phyloP scores from a whole-genome alignment of 2,888 invertebrate genomes.

The Cephus pygmeus region DNA sequence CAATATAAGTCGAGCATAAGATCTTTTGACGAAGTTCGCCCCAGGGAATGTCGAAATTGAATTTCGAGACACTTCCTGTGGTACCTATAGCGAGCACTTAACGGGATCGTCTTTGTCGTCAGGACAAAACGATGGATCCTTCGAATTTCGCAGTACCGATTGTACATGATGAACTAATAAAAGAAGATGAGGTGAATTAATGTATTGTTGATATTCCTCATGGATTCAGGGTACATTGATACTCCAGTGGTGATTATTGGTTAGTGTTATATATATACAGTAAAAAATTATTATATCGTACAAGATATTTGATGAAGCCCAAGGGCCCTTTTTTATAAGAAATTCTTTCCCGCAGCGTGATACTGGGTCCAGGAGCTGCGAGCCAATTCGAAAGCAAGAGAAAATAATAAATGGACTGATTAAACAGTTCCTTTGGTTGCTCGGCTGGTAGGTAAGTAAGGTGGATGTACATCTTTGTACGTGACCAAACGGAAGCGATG shows the following conservation, averaged over 20 bases:
- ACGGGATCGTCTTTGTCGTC: neutral
- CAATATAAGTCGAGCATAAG: conserved; percentile 30
- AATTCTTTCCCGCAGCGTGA: neutral
- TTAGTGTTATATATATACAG: too few species aligned
- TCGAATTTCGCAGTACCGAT: neutral
- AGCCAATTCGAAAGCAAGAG: neutral
- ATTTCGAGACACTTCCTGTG: conserved; percentile 29
- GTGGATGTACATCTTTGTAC: neutral
- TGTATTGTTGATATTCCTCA: neutral
- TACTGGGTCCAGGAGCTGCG: neutral
- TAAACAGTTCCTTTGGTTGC: neutral
- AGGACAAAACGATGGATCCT: neutral
- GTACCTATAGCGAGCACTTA: neutral
- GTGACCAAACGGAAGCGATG: neutral
- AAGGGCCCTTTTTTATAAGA: neutral
- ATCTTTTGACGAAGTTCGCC: conserved; percentile 35
- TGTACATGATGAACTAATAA: neutral
- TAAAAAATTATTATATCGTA: neutral
- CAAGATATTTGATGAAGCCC: neutral
- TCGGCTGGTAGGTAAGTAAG: neutral
- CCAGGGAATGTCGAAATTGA: conserved; percentile 26
- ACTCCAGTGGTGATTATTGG: neutral
- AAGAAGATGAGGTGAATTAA: too few species aligned
- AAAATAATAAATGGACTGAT: neutral
- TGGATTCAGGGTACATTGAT: neutral